Evolutionary conservation across 1,140 invertebrate genomes (phyloP).

Genomic region (Zaprionus inermis): DNA sequence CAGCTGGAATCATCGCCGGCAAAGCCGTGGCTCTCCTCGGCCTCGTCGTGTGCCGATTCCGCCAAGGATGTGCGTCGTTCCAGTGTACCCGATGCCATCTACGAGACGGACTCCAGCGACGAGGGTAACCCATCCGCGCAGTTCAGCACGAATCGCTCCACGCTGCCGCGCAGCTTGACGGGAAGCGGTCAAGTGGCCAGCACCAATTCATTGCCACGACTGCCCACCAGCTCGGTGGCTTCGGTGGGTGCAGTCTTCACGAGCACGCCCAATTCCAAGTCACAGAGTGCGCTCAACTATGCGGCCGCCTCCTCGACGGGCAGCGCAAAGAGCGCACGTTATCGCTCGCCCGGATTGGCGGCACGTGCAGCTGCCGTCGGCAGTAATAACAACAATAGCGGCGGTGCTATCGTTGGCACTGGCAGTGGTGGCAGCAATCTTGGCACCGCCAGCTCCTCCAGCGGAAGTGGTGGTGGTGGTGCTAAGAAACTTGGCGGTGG

Average conservation of each 20-base stretch:
- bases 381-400: conserved; percentile 64
- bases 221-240: conserved; percentile 86
- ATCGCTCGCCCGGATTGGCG: conserved; percentile 91
- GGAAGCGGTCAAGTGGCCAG: conserved; percentile 85
- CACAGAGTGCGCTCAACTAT: conserved; percentile 88
- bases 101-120: conserved; percentile 87
- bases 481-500: conserved; percentile 90
- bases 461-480: too few species aligned
- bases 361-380: conserved; percentile 71
- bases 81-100: conserved; percentile 89
- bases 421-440: conserved; percentile 35
- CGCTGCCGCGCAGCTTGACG: conserved; percentile 88
- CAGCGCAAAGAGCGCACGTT: conserved; percentile 92
- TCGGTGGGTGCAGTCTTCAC: conserved; percentile 64
- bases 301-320: conserved; percentile 80
- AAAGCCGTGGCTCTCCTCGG: conserved; percentile 85
- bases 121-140: conserved; percentile 86
- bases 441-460: conserved; percentile 60
- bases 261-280: conserved; percentile 88
- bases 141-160: conserved; percentile 85
- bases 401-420: too few species aligned
- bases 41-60: conserved; percentile 67
- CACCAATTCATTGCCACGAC: conserved; percentile 90
- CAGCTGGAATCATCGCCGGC: conserved; percentile 84
- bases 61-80: conserved; percentile 85